phyloP scores from a whole-genome alignment of 1,140 invertebrate genomes.

The Choristoneura fumiferana region DNA sequence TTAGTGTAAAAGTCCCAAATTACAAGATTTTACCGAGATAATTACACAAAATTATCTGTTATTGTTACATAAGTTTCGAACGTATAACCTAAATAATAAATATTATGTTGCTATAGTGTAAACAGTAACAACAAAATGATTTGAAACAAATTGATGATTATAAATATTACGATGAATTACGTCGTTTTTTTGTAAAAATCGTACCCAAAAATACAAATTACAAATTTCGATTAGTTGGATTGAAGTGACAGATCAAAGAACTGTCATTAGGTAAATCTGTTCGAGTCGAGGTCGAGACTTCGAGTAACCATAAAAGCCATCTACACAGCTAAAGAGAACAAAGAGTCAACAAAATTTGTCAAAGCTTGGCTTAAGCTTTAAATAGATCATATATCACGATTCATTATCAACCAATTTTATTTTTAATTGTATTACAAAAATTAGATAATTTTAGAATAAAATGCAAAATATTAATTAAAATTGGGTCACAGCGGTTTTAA shows the following conservation, averaged over 20 bases:
- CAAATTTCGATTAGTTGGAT: conserved; percentile 22
- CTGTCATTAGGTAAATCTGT: conserved; percentile 28
- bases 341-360: too few species aligned
- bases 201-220: conserved; percentile 37
- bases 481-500: not conserved
- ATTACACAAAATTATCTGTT: conserved; percentile 50
- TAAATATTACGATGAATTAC: conserved; percentile 20
- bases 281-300: not conserved
- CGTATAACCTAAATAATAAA: conserved; percentile 60
- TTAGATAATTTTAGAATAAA: too few species aligned
- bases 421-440: too few species aligned
- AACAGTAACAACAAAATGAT: not conserved
- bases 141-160: not conserved
- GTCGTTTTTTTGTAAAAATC: conserved; percentile 32
- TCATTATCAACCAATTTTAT: too few species aligned
- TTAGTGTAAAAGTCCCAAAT: not conserved
- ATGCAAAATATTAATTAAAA: too few species aligned
- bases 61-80: conserved; percentile 73
- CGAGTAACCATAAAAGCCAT: too few species aligned
- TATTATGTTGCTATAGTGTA: not conserved
- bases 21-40: conserved; percentile 22
- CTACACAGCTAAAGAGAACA: too few species aligned
- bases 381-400: too few species aligned
- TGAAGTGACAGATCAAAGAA: conserved; percentile 32
- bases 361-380: too few species aligned